These are phyloP conservation scores for Tenebrosternarchus preto DNA, from an alignment of 2,113 vertebrate species.

Conservation along the genomic window DNA sequence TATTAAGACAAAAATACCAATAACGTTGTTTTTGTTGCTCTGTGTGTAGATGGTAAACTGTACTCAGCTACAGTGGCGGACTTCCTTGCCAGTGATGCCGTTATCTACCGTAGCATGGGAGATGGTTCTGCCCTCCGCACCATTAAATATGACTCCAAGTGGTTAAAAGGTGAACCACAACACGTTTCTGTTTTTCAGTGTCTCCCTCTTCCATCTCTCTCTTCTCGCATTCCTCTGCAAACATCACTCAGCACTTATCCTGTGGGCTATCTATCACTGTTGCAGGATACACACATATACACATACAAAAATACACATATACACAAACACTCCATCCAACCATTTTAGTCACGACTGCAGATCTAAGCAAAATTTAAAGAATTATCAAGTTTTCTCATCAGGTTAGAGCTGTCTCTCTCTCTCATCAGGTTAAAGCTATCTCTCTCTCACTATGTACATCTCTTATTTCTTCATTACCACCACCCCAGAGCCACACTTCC, in stretches of 20 bases:
- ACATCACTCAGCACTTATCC: constrained; percentile 2
- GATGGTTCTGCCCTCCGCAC: constrained; percentile 95
- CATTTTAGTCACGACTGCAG: constrained; percentile 71
- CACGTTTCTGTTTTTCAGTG: background rate
- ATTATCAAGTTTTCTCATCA: constrained; percentile 68
- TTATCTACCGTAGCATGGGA: constrained; percentile 98
- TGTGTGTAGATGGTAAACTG: constrained; percentile 86
- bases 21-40: constrained; percentile 14
- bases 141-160: constrained; percentile 99
- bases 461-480: constrained; percentile 57
- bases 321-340: constrained; percentile 22
- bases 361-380: constrained; percentile 23
- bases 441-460: constrained; percentile 58
- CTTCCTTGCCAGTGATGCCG: constrained; percentile 97
- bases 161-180: constrained; percentile 91
- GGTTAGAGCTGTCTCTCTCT: constrained; percentile 70
- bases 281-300: background rate
- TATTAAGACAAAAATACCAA: too few species aligned
- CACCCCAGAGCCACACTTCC: constrained; percentile 92
- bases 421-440: constrained; percentile 68
- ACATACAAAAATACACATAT: background rate
- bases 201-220: background rate
- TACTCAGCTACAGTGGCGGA: constrained; percentile 98
- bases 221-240: too few species aligned
- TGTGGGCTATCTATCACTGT: background rate